Evolutionary conservation across 2,888 invertebrate genomes (phyloP), one percentile per base, ranked within the genome.

Genomic region (Drosophila bunnanda): DNA sequence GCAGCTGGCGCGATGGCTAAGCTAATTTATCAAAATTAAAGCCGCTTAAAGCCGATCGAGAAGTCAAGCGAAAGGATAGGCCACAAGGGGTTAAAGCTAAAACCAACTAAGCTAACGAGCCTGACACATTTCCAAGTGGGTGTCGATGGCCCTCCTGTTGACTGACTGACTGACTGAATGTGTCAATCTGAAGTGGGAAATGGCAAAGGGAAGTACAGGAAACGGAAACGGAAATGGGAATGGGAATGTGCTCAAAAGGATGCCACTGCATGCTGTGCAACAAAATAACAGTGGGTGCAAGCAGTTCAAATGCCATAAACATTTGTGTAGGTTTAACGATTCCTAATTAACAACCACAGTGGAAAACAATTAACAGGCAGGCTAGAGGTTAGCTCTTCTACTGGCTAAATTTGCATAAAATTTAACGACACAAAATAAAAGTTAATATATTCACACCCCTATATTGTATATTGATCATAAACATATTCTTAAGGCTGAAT

Each of bases 1-100:
- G 36, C 72, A 72, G 56, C 64, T 62, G 71, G 53, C 15, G 8
- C 25, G 30, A 50, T 65, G 71, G 72, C 57, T 46, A 52, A 61
- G 74, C 71, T 70, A 81, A 84, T 88, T 88, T 79, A 84, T 88
- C 82, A 79, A 77, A 88, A 85, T 85, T 88, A 76, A 88, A 77
- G 72, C 66, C 46, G 71, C 69, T 70, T 66, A 61, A 64, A 69
- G 54, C 20, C 10, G 0, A 48, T 1, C 22, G 25, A 25, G 64
- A 60, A 46, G 52, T 46, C n/a, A 36, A 7, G 13, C 39, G 20
- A 17, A 20, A 38, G 28, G 20, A 25, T 13, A 44, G 50, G 41
- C 36, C 34, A 9, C 20, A 20, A 34, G 41, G 34, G 22, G 20
- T n/a, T 43, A 28, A 54, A 36, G 36, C 34, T 30, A 28, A 65